These are phyloP conservation scores for Proisotoma minuta DNA, from an alignment of 2,888 invertebrate species.

Conservation along the genomic window DNA sequence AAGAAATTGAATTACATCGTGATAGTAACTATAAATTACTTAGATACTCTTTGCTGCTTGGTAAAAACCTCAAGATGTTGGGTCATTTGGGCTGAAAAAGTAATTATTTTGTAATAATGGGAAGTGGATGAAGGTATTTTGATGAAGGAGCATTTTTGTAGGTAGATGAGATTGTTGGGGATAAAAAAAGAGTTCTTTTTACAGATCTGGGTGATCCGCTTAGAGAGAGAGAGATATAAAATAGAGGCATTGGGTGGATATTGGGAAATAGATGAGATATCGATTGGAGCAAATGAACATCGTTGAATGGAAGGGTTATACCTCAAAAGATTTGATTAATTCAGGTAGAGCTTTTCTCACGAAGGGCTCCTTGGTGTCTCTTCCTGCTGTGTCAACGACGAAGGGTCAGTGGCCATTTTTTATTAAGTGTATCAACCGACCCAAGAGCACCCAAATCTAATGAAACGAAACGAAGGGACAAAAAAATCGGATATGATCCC, in stretches of 20 bases:
- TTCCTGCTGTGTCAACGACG: slow-evolving; percentile 7
- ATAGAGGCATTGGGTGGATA: not conserved
- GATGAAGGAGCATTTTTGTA: slow-evolving; percentile 1
- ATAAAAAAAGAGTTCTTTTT: not conserved
- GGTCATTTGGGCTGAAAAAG: no score
- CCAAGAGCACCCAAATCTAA: slow-evolving; percentile 4
- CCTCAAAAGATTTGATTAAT: slow-evolving; percentile 4
- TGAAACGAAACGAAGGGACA: not conserved
- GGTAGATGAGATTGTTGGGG: not conserved
- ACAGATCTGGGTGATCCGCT: slow-evolving; percentile 3
- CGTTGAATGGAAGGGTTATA: slow-evolving; percentile 6
- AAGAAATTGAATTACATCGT: no score
- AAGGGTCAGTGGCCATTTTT: slow-evolving; percentile 3
- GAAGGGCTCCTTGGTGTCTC: slow-evolving; percentile 9
- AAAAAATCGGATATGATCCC: slow-evolving; percentile 5
- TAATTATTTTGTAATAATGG: no score
- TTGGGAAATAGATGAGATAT: slow-evolving; percentile 7
- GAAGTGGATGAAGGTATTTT: not conserved
- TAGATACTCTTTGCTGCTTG: no score
- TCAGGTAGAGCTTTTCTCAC: slow-evolving; percentile 3
- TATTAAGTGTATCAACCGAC: slow-evolving; percentile 3
- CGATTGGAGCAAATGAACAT: slow-evolving; percentile 4
- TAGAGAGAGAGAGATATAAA: slow-evolving; percentile 1
- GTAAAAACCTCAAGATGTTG: no score
- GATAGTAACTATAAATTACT: no score